Evolutionary conservation across 2,113 vertebrate species (phyloP), one percentile per base, ranked within the genome.

Genomic region (Otis tarda): DNA sequence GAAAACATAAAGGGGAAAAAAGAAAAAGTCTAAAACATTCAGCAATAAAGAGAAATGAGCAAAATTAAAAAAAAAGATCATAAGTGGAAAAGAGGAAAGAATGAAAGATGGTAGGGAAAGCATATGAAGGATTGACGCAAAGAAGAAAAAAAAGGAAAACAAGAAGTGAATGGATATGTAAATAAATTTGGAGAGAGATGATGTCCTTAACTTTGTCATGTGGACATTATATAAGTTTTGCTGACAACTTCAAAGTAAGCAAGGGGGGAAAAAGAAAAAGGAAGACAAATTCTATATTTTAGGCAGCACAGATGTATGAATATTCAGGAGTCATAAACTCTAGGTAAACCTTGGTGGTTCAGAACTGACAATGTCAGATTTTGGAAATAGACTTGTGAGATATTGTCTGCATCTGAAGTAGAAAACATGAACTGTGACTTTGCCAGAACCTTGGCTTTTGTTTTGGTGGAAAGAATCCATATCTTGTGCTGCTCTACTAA

Each of bases 301-400:
- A 24, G 39, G 22, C 28, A 86, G 43, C 12, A 80, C 74, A 86
- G 14, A 20, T 41, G 4, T 25, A 6, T 60, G 33, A 75, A 56
- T 79, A 75, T 79, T 76, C 45, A 41, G 43, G 45, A 68, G 43
- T 67, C 27, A 49, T 7, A 82, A 84, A 27, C 15, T 35, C 4
- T 8, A 68, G 56, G 12, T 75, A 63, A 87, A 75, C 35, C 39
- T 43, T 10, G 1, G 24, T 79, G 37, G 6, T 60, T 89, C 61
- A 35, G 13, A 82, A 57, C 25, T 63, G n/a, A 41, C 4, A 24
- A 10, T 0, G 0, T 50, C 39, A 56, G 10, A 9, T 60, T 84
- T 85, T 60, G 31, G 53, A 33, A 86, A 65, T 6, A 33, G 14
- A 4, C 7, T 91, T 49, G 24, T 83, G 53, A 65, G 33, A 60